Percentiles rank a stretch among this genome's conserved stretches.
Evolutionary conservation across 2,888 invertebrate species (phyloP).

Genomic region (Caenorhabditis macrosperma): DNA sequence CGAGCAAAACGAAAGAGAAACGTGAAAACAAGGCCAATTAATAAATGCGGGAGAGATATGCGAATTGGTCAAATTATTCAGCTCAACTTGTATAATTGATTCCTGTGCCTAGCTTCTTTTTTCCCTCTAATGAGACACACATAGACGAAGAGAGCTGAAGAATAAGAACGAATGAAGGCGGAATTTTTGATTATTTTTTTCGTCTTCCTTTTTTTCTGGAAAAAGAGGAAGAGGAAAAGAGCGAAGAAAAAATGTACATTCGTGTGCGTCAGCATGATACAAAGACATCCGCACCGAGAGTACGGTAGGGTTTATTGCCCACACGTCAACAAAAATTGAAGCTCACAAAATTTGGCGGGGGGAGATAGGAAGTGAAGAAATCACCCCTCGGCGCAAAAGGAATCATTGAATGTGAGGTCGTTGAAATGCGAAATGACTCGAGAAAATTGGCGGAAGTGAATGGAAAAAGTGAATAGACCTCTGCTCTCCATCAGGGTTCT

Average conservation of each 20-base stretch:
- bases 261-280: neutral
- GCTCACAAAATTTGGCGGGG: too few relatives aligned
- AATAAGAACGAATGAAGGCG: constrained; percentile 7
- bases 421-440: constrained; percentile 3
- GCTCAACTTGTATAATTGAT: constrained; percentile 41
- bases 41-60: constrained; percentile 33
- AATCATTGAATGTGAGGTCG: too few relatives aligned
- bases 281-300: neutral
- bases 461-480: constrained; percentile 29
- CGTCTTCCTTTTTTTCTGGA: neutral
- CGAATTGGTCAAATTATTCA: constrained; percentile 53
- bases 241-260: neutral
- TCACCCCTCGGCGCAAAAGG: too few relatives aligned
- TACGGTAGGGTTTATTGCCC: neutral
- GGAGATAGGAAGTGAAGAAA: too few relatives aligned
- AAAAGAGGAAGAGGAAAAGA: neutral
- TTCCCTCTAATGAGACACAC: constrained; percentile 14
- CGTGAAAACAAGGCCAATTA: constrained; percentile 31
- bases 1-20: neutral
- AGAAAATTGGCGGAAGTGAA: constrained; percentile 46
- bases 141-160: constrained; percentile 1
- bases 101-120: constrained; percentile 17
- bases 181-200: constrained; percentile 45
- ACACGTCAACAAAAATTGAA: neutral
- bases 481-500: too few relatives aligned